Conservation (phyloP, 53 echinoderm and acorn worm genomes). For the Mesocentrotus franciscanus region DNA sequence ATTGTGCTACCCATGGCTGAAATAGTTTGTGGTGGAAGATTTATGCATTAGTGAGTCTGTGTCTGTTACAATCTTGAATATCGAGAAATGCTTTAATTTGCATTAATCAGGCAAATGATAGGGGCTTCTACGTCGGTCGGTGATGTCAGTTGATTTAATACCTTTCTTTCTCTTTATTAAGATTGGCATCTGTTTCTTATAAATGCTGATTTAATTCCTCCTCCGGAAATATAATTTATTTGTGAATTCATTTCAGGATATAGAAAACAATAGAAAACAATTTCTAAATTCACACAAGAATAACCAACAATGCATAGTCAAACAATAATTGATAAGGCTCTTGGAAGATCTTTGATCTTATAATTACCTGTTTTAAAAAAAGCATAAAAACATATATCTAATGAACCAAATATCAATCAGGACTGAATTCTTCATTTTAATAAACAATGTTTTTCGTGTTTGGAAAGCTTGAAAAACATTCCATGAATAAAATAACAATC, state of each 20-base stretch:
- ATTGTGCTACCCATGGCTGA: not conserved
- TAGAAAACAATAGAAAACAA: not conserved
- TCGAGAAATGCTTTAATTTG: constrained; percentile 5
- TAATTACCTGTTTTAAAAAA: no score
- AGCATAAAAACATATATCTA: no score
- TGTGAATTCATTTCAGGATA: not conserved
- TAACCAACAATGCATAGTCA: no score
- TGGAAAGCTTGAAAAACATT: no score
- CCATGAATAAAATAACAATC: no score
- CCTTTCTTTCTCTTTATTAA: not conserved
- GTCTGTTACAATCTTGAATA: not conserved
- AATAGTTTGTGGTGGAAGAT: not conserved
- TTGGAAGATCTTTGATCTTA: no score
- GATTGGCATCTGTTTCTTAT: not conserved
- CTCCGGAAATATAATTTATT: not conserved
- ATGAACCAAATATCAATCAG: no score
- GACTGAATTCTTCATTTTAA: no score
- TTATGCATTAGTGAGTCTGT: not conserved
- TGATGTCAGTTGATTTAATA: not conserved
- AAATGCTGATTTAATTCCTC: not conserved
- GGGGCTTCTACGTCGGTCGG: not conserved
- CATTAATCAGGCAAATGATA: constrained; percentile 5
- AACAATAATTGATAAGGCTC: no score
- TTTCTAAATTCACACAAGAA: no score
- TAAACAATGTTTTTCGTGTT: no score